phyloP scores from a whole-genome alignment of 2,113 vertebrate genomes.

The Crypturellus undulatus region DNA sequence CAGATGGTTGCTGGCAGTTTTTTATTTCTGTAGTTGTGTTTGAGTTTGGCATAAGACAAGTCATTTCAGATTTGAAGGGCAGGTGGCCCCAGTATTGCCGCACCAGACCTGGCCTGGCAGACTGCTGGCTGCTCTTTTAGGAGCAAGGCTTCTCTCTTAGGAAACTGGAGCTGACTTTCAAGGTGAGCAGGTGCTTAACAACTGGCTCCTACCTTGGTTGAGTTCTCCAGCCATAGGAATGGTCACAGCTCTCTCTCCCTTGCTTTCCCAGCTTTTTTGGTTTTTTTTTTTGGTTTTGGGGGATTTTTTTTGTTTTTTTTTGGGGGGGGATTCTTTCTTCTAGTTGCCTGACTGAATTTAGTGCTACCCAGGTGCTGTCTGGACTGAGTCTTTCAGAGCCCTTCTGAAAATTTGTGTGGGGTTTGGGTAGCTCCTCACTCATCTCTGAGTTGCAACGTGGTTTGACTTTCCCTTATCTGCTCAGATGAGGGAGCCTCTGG shows the following conservation, averaged over 20 bases:
- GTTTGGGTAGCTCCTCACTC: not conserved
- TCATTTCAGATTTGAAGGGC: not conserved
- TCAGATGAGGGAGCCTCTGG: not conserved
- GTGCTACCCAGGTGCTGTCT: not conserved
- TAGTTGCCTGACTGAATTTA: not conserved
- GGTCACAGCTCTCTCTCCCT: not conserved
- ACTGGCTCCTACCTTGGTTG: not conserved
- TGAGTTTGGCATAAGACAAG: not conserved
- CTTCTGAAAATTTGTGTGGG: not conserved
- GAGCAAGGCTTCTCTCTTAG: not conserved
- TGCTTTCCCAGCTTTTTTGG: not conserved
- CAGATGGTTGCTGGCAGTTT: not conserved
- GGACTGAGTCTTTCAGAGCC: not conserved
- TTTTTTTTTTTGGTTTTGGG: not conserved
- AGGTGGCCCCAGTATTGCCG: not conserved
- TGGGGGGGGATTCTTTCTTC: not conserved
- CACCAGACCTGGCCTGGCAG: not conserved
- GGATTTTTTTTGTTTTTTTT: not conserved
- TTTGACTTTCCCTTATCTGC: not conserved
- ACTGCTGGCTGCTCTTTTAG: not conserved
- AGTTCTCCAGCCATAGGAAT: not conserved
- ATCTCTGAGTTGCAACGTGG: not conserved
- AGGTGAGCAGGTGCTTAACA: not conserved
- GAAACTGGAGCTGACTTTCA: not conserved
- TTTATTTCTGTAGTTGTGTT: not conserved